Evolutionary conservation across 2,888 invertebrate species (phyloP).

Genomic region (Xylocampa areola): DNA sequence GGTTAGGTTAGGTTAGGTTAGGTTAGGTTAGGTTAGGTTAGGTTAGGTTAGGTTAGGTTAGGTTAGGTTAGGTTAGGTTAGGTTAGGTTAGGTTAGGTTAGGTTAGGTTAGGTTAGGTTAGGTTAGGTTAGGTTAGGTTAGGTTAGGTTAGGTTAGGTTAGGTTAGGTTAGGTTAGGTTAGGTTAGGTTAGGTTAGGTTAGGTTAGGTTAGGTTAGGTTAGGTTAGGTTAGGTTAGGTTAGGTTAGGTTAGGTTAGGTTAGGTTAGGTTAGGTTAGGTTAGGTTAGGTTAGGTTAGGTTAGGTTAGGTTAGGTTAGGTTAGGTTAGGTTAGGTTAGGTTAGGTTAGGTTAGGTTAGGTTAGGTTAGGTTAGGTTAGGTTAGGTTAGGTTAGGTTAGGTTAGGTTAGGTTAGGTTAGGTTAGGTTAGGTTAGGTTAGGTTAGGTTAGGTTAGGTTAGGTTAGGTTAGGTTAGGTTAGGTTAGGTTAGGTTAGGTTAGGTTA

Average conservation of each 20-base stretch:
- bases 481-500: slow-evolving; percentile 43
- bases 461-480: slow-evolving; percentile 51
- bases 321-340: slow-evolving; percentile 50
- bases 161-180: slow-evolving; percentile 54
- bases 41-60: slow-evolving; percentile 49
- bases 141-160: slow-evolving; percentile 51
- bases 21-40: slow-evolving; percentile 48
- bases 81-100: slow-evolving; percentile 52
- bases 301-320: slow-evolving; percentile 52
- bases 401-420: slow-evolving; percentile 51
- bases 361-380: slow-evolving; percentile 48
- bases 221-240: slow-evolving; percentile 54
- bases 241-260: slow-evolving; percentile 55
- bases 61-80: slow-evolving; percentile 51
- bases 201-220: slow-evolving; percentile 56
- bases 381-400: slow-evolving; percentile 42
- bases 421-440: slow-evolving; percentile 47
- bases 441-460: slow-evolving; percentile 50
- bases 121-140: slow-evolving; percentile 49
- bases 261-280: slow-evolving; percentile 52
- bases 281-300: slow-evolving; percentile 52
- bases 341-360: slow-evolving; percentile 50
- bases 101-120: slow-evolving; percentile 50
- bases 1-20: slow-evolving; percentile 33
- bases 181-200: slow-evolving; percentile 55